Percentiles rank a stretch among this genome's conserved stretches.
Evolutionary conservation across 2,113 vertebrate genomes (phyloP).

Genomic region (Amazona guildingii): DNA sequence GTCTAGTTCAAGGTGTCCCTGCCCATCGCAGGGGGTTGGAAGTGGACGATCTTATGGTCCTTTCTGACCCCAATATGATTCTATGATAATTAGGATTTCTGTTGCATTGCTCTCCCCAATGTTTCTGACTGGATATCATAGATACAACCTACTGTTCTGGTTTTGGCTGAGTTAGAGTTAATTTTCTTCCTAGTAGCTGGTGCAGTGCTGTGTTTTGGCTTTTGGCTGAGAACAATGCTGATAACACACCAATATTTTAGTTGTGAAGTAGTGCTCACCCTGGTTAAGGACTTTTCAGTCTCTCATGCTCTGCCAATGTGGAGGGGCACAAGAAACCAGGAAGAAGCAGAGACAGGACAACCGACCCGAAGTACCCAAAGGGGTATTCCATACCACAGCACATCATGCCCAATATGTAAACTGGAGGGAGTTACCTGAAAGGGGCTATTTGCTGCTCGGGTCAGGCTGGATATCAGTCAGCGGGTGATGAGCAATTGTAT

Average conservation of each 20-base stretch:
- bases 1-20: background rate
- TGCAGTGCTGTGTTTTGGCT: background rate
- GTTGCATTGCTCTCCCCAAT: background rate
- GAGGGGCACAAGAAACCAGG: background rate
- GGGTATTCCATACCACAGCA: background rate
- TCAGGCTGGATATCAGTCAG: background rate
- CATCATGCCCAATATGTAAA: background rate
- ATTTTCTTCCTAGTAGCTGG: background rate
- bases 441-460: background rate
- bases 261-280: background rate
- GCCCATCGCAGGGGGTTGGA: background rate
- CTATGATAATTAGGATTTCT: background rate
- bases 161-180: background rate
- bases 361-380: background rate
- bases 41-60: background rate
- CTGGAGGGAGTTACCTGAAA: background rate
- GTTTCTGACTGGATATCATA: background rate
- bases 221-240: background rate
- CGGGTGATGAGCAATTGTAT: background rate
- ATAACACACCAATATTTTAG: background rate
- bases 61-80: background rate
- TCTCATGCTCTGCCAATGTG: background rate
- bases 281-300: background rate
- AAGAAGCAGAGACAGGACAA: background rate
- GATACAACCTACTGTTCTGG: background rate